Evolutionary conservation across 2,797 vertebrate species (phyloP).

Genomic region (Neopelma chrysocephalum): DNA sequence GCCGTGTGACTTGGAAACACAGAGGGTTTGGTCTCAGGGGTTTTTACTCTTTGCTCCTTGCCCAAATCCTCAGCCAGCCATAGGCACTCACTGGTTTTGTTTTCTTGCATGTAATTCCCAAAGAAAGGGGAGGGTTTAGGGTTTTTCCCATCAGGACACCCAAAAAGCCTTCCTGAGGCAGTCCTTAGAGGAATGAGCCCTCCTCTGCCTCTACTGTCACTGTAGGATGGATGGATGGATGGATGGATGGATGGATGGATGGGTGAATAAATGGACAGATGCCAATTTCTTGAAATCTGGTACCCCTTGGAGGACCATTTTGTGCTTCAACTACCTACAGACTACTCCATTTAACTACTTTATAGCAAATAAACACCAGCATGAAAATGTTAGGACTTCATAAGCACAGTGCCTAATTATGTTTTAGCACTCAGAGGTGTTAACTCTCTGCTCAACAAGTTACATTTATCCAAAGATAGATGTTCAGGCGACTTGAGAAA

Average conservation of each 20-base stretch:
- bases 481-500: not conserved
- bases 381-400: not conserved
- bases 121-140: not conserved
- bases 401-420: slow-evolving; percentile 1
- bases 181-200: not conserved
- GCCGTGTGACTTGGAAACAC: not conserved
- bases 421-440: slow-evolving; percentile 4
- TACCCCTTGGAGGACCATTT: not conserved
- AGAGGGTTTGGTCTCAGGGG: accelerated
- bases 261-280: not conserved
- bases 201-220: not conserved
- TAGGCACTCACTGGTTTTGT: not conserved
- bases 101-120: not conserved
- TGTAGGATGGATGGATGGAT: not conserved
- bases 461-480: slow-evolving; percentile 11
- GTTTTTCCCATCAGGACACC: not conserved
- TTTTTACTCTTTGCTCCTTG: not conserved
- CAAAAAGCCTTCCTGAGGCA: not conserved
- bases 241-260: not conserved
- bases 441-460: slow-evolving; percentile 14
- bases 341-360: not conserved
- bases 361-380: not conserved
- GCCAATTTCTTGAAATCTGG: not conserved
- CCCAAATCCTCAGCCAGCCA: not conserved
- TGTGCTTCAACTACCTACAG: not conserved